Percentiles rank a stretch among this genome's conserved stretches.
phyloP scores from a whole-genome alignment of 2,113 vertebrate species.

The Lucifuga dentata region DNA sequence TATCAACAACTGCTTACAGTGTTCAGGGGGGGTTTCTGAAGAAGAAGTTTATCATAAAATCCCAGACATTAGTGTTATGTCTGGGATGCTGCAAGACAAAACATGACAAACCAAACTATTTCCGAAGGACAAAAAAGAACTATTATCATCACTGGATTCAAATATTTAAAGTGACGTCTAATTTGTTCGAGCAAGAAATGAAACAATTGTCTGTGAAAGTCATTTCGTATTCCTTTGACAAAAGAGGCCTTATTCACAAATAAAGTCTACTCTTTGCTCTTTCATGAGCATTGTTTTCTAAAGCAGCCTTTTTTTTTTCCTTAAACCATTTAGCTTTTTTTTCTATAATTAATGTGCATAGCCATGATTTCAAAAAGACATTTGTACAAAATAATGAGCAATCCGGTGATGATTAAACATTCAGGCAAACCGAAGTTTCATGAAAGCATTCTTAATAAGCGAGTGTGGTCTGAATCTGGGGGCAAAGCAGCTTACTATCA shows the following conservation, averaged over 20 bases:
- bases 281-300: slow-evolving; percentile 29
- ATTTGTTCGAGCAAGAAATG: slow-evolving; percentile 14
- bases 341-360: slow-evolving; percentile 34
- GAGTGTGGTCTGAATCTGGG: neutral
- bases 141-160: neutral
- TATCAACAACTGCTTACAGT: slow-evolving; percentile 11
- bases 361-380: slow-evolving; percentile 25
- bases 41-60: no score
- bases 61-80: no score
- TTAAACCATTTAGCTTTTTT: slow-evolving; percentile 36
- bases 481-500: no score
- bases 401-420: slow-evolving; percentile 43
- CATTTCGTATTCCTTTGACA: neutral
- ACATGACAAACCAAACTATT: no score
- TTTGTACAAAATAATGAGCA: slow-evolving; percentile 51
- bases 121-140: no score
- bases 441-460: slow-evolving; percentile 24
- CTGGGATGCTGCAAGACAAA: no score
- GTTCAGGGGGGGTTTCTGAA: no score
- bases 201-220: slow-evolving; percentile 2
- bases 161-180: slow-evolving; percentile 12
- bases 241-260: slow-evolving; percentile 11
- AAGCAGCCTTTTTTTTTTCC: neutral
- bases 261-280: slow-evolving; percentile 5
- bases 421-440: slow-evolving; percentile 22